Conservation (phyloP, 2,797 vertebrate genomes). For the Rhyacichthys aspro region DNA sequence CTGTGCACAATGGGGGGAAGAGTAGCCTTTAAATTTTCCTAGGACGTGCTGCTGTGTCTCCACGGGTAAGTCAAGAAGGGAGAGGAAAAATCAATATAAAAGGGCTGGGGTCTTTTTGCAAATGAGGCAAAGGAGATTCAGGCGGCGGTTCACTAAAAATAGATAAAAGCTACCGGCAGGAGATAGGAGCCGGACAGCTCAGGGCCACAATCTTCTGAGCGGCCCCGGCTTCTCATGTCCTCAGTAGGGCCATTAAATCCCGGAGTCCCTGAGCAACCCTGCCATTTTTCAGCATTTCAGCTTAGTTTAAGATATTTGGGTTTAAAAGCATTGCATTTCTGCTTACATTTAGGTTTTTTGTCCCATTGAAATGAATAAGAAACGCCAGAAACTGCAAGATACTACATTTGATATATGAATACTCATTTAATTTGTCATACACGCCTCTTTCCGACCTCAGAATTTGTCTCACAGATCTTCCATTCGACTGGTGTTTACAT, state of each 20-base stretch:
- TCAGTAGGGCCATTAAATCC: constrained; percentile 44
- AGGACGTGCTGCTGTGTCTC: constrained; percentile 33
- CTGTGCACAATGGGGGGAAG: constrained; percentile 33
- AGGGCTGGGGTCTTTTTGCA: constrained; percentile 21
- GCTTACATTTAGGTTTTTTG: no score
- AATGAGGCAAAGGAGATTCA: constrained; percentile 53
- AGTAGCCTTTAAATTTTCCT: constrained; percentile 46
- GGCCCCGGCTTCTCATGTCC: constrained; percentile 4
- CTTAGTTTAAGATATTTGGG: no score
- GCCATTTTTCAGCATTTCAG: no score
- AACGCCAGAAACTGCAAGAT: no score
- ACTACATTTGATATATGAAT: no score
- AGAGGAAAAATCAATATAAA: constrained; percentile 47
- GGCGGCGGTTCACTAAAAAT: constrained; percentile 50
- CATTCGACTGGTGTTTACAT: no score
- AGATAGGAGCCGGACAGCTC: constrained; percentile 36
- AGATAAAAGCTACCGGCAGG: constrained; percentile 43
- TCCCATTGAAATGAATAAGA: no score
- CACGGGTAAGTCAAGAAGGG: constrained; percentile 27
- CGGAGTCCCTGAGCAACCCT: background rate
- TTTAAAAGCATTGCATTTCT: no score
- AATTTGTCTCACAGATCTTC: no score
- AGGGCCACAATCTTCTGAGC: constrained; percentile 30
- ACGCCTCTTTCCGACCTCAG: no score
- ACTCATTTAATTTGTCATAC: no score